A percentile compares a stretch with the other conserved stretches of the same genome.
Conservation (phyloP, 1,140 invertebrate genomes). For the Drosophila sechellia region DNA sequence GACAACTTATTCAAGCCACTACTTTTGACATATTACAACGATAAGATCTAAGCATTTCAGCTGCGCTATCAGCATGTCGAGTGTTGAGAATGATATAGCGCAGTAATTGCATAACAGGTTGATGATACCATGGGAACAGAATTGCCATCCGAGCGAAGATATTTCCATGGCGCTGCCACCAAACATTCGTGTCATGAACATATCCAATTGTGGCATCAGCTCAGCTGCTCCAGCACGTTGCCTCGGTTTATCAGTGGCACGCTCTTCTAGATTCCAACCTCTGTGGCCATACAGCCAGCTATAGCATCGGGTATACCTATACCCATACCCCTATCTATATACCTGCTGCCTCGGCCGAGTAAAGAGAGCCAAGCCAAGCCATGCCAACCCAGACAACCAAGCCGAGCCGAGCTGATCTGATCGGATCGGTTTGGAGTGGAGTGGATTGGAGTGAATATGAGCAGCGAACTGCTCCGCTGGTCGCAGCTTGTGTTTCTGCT, state of each 20-base stretch:
- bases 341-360: slow-evolving; percentile 8
- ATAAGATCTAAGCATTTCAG: slow-evolving; percentile 10
- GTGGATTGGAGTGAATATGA: slow-evolving; percentile 3
- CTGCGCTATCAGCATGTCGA: slow-evolving; percentile 3
- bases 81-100: slow-evolving; percentile 17
- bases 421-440: neutral
- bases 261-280: slow-evolving; percentile 71
- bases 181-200: slow-evolving; percentile 55
- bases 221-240: slow-evolving; percentile 74
- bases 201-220: slow-evolving; percentile 60
- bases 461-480: slow-evolving; percentile 32
- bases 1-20: neutral
- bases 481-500: slow-evolving; percentile 68
- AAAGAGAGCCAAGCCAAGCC: slow-evolving; percentile 21
- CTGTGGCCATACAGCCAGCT: slow-evolving; percentile 19
- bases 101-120: slow-evolving; percentile 35
- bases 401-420: neutral
- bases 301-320: neutral
- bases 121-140: slow-evolving; percentile 20
- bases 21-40: neutral
- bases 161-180: slow-evolving; percentile 41
- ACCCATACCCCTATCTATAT: slow-evolving; percentile 2
- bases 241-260: slow-evolving; percentile 70
- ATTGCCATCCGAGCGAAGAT: slow-evolving; percentile 21
- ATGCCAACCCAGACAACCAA: neutral